phyloP scores from a whole-genome alignment of 2,113 vertebrate genomes.

The Oenanthe melanoleuca region DNA sequence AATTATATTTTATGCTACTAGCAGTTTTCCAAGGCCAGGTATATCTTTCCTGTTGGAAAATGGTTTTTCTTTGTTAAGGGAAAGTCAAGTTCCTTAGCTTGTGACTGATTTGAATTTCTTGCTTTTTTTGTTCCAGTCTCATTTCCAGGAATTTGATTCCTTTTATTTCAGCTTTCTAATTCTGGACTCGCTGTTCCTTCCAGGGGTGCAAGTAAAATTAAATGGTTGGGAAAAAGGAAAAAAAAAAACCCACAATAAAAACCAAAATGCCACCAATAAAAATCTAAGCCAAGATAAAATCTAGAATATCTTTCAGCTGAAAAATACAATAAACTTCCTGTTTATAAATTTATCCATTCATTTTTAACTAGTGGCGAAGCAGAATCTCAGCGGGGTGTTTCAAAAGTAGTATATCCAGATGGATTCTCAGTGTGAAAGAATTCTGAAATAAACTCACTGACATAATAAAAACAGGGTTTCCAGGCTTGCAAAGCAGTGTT shows the following conservation, averaged over 20 bases:
- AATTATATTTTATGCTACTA: not conserved
- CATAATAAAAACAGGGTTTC: slow-evolving; percentile 53
- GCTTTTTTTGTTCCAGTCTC: not conserved
- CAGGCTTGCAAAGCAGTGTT: slow-evolving; percentile 41
- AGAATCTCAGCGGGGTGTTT: slow-evolving; percentile 62
- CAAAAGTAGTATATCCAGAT: slow-evolving; percentile 63
- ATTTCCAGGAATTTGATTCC: not conserved
- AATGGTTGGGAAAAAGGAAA: not conserved
- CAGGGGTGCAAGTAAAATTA: not conserved
- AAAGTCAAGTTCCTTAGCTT: not conserved
- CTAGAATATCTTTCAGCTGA: not conserved
- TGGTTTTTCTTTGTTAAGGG: not conserved
- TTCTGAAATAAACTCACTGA: slow-evolving; percentile 62
- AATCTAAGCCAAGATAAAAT: not conserved
- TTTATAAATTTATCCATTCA: slow-evolving; percentile 53
- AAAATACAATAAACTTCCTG: slow-evolving; percentile 41
- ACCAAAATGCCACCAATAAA: not conserved
- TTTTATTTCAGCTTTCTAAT: slow-evolving; percentile 29
- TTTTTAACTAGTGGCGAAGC: slow-evolving; percentile 55
- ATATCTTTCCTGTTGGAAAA: not conserved
- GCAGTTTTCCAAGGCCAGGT: not conserved
- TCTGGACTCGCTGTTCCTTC: not conserved
- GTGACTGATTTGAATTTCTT: not conserved
- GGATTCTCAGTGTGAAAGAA: slow-evolving; percentile 70
- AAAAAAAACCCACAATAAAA: not conserved